phyloP scores from a whole-genome alignment of 1,140 invertebrate species.

The Episyrphus balteatus region DNA sequence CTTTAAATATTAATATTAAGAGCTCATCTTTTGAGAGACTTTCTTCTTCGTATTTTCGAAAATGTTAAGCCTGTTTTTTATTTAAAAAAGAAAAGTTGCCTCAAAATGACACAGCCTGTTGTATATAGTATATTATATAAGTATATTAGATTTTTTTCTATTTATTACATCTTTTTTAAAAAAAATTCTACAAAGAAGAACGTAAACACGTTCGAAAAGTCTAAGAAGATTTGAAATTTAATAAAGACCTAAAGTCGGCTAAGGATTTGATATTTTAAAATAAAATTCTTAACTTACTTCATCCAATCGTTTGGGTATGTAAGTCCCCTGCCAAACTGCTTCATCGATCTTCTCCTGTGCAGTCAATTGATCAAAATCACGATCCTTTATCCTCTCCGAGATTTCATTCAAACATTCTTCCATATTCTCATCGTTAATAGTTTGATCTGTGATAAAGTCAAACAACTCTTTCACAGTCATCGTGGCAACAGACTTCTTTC shows the following conservation, averaged over 20 bases:
- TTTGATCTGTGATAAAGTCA: constrained; percentile 89
- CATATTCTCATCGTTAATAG: constrained; percentile 71
- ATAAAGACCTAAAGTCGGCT: neutral
- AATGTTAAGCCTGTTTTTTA: too few species aligned
- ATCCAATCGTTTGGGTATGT: constrained; percentile 87
- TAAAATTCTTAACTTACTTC: constrained; percentile 65
- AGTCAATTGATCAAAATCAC: constrained; percentile 48
- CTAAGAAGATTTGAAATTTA: too few species aligned
- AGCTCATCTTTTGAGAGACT: too few species aligned
- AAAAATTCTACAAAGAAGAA: too few species aligned
- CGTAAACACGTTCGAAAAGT: too few species aligned
- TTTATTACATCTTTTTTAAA: too few species aligned
- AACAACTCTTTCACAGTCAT: constrained; percentile 87
- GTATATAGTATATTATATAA: too few species aligned
- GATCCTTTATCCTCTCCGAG: constrained; percentile 51
- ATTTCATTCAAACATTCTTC: constrained; percentile 65
- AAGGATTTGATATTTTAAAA: neutral
- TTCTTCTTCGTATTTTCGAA: too few species aligned
- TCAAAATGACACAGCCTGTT: too few species aligned
- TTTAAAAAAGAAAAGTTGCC: too few species aligned
- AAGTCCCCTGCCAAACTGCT: constrained; percentile 88
- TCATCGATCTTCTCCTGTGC: constrained; percentile 66
- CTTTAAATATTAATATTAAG: too few species aligned
- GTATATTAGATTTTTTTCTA: too few species aligned
- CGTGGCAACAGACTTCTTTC: constrained; percentile 75